Evolutionary conservation across 2,797 vertebrate species (phyloP).

Genomic region (Phaenicophaeus curvirostris): DNA sequence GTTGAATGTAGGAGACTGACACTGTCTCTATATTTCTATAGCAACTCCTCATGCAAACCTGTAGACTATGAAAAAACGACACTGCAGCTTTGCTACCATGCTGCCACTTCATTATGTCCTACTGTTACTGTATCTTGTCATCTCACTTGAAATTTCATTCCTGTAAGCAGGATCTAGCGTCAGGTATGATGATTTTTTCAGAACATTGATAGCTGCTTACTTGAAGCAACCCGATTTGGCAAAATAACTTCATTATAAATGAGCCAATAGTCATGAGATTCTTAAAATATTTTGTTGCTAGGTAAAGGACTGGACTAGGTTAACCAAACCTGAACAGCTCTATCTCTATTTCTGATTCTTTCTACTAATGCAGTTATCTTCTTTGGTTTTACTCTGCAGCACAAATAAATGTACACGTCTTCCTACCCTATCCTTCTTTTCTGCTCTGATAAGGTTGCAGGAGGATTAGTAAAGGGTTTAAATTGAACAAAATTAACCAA

Average conservation of each 20-base stretch:
- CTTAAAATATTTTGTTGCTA: not conserved
- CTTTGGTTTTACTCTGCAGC: not conserved
- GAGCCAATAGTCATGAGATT: not conserved
- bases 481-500: not conserved
- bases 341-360: not conserved
- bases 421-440: not conserved
- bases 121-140: not conserved
- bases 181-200: rapidly evolving
- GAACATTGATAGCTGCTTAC: not conserved
- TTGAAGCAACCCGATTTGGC: not conserved
- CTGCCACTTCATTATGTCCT: not conserved
- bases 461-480: not conserved
- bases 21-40: not conserved
- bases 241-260: not conserved
- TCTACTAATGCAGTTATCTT: not conserved
- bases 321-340: not conserved
- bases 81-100: not conserved
- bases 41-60: not conserved
- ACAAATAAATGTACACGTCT: not conserved
- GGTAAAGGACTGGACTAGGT: not conserved
- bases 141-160: not conserved
- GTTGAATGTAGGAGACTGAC: not conserved
- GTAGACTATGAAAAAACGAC: not conserved
- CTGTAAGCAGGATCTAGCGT: not conserved
- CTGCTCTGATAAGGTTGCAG: not conserved